A percentile compares a stretch with the other conserved stretches of the same genome.
phyloP scores from a whole-genome alignment of 2,888 invertebrate species.

The Aromia moschata region DNA sequence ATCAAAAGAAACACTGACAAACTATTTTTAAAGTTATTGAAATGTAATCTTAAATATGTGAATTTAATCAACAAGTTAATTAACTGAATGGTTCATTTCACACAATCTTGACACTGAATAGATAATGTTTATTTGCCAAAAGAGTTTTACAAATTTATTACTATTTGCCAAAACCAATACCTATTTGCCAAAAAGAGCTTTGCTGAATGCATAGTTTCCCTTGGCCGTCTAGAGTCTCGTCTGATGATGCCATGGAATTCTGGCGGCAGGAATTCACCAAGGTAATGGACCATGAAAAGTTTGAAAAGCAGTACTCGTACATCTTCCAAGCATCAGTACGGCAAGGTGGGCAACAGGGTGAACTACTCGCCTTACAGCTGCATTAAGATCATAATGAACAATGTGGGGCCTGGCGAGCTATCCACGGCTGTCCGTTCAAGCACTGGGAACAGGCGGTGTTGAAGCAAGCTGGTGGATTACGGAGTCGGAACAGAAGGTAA shows the following conservation, averaged over 20 bases:
- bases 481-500: constrained; percentile 72
- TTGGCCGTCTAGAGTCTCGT: constrained; percentile 77
- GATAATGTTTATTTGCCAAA: too few relatives aligned
- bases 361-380: constrained; percentile 94
- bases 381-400: constrained; percentile 83
- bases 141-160: too few relatives aligned
- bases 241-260: constrained; percentile 90
- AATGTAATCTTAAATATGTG: too few relatives aligned
- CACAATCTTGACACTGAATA: too few relatives aligned
- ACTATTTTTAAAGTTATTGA: too few relatives aligned
- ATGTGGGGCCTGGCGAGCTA: constrained; percentile 81
- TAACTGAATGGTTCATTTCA: too few relatives aligned
- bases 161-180: too few relatives aligned
- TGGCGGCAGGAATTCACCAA: constrained; percentile 94
- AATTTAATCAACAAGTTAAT: too few relatives aligned
- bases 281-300: constrained; percentile 83
- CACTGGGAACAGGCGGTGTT: constrained; percentile 79
- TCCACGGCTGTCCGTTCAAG: constrained; percentile 94
- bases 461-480: constrained; percentile 74
- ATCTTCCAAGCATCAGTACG: constrained; percentile 92
- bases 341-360: constrained; percentile 90
- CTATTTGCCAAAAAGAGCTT: too few relatives aligned
- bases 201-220: too few relatives aligned
- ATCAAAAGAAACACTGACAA: too few relatives aligned
- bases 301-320: constrained; percentile 93